Conservation (phyloP, 1,140 invertebrate genomes). For the Trichomalopsis sarcophagae region DNA sequence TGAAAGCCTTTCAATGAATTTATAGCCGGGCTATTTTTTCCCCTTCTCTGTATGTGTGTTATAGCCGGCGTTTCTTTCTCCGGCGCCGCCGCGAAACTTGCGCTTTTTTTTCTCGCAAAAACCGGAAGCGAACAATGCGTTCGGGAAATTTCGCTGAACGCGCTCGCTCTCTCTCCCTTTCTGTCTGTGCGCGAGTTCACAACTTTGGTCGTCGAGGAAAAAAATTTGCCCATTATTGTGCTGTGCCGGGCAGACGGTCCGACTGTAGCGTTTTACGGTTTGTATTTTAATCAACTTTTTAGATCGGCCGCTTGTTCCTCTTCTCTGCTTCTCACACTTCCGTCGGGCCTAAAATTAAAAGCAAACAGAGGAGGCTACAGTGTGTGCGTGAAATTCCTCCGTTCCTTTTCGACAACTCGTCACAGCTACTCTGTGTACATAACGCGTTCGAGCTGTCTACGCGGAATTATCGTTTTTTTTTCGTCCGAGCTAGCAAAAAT, state of each 20-base stretch:
- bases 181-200: not conserved
- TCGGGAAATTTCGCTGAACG: constrained; percentile 10
- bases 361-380: not conserved
- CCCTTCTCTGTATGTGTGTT: not conserved
- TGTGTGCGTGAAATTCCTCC: not conserved
- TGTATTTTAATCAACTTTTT: constrained; percentile 42
- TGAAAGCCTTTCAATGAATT: constrained; percentile 40
- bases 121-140: constrained; percentile 19
- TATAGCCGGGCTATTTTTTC: constrained; percentile 1
- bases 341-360: constrained; percentile 18
- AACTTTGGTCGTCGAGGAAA: constrained; percentile 9
- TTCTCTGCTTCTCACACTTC: too few species aligned
- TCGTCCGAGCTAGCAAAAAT: not conserved
- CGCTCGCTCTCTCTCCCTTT: not conserved
- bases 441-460: not conserved
- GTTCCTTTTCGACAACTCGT: too few species aligned
- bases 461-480: not conserved
- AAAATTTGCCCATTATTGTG: constrained; percentile 34
- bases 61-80: not conserved
- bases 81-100: not conserved
- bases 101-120: not conserved
- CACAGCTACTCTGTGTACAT: too few species aligned
- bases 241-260: not conserved
- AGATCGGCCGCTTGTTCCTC: not conserved
- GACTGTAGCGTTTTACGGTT: constrained; percentile 6